Evolutionary conservation across 2,888 invertebrate species (phyloP), one percentile per base, ranked within the genome.

Genomic region (Tethea ocularis): DNA sequence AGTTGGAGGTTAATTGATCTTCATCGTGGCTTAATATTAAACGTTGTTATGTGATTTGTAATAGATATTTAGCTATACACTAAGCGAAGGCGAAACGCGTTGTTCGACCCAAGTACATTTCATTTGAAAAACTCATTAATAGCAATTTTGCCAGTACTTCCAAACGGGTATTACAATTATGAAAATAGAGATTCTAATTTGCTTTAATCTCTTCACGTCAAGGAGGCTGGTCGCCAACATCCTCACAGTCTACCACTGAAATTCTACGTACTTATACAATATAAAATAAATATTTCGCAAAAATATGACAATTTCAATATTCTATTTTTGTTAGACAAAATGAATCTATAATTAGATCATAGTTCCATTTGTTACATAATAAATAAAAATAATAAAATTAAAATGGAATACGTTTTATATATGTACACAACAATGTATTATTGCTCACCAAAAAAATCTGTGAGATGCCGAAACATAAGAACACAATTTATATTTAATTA

Each of bases 331-430:
- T n/a, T 26, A 17, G 5, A 23, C 13, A 36, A 20, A 58, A 57
- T 29, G 41, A 36, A 51, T 61, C 63, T 62, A 62, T 57, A 61
- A 64, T 68, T 56, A 63, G 51, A 68, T 68, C 60, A 61, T 57
- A 64, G 58, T 51, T 57, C 59, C 46, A 54, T 46, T 56, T 36
- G 24, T 46, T 53, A 54, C 46, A 38, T 20, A 29, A n/a, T 17
- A 15, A 29, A 51, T 46, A 51, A 51, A 29, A 46, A 23, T 23
- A 41, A 38, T 11, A 23, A 46, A n/a, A 3, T n/a, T 24, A 41
- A 24, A 56, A 41, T 24, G 11, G 24, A 41, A 6, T 24, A 56
- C n/a, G 10, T 26, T 26, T 24, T 23, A 52, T 52, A 4, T 23
- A n/a, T n/a, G 4, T 10, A 22, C 2, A 13, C 17, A 20, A 10